Evolutionary conservation across 53 echinoderm and acorn worm genomes (phyloP).

Genomic region (Astropecten irregularis): DNA sequence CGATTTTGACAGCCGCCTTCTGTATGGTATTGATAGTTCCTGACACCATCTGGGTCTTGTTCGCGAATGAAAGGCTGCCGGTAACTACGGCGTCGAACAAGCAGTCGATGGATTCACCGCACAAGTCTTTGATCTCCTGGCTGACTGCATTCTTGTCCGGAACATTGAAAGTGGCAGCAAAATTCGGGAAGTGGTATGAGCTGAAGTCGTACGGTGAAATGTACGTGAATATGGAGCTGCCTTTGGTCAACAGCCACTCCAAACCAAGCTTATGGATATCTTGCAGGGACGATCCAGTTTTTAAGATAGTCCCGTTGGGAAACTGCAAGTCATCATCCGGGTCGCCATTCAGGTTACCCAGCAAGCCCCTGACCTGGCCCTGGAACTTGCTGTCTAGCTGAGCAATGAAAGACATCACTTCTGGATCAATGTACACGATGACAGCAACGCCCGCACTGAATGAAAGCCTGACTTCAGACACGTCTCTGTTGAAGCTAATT

Average conservation of each 20-base stretch:
- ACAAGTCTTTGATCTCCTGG: slow-evolving; percentile 57
- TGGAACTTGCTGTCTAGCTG: slow-evolving; percentile 60
- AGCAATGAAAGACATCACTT: slow-evolving; percentile 63
- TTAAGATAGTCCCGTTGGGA: slow-evolving; percentile 41
- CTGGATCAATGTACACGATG: slow-evolving; percentile 18
- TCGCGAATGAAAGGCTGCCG: slow-evolving; percentile 49
- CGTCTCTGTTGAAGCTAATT: slow-evolving; percentile 15
- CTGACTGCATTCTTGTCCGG: slow-evolving; percentile 49
- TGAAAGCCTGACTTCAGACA: slow-evolving; percentile 42
- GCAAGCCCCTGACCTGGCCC: slow-evolving; percentile 44
- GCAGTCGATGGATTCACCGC: slow-evolving; percentile 57
- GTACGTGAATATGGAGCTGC: slow-evolving; percentile 58
- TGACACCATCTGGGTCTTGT: slow-evolving; percentile 18
- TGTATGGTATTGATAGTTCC: slow-evolving; percentile 3
- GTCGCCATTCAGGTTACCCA: slow-evolving; percentile 64
- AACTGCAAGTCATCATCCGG: slow-evolving; percentile 54
- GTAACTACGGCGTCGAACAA: slow-evolving; percentile 60
- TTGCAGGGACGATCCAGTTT: slow-evolving; percentile 27
- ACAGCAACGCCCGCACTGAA: slow-evolving; percentile 46
- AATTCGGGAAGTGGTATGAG: slow-evolving; percentile 42
- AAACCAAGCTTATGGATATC: slow-evolving; percentile 57
- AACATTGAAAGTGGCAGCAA: slow-evolving; percentile 56
- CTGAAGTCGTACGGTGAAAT: slow-evolving; percentile 62
- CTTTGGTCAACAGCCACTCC: slow-evolving; percentile 48
- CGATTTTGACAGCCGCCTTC: slow-evolving; percentile 50